Conservation (phyloP, 2,113 vertebrate species). For the Motacilla tschutschensis region DNA sequence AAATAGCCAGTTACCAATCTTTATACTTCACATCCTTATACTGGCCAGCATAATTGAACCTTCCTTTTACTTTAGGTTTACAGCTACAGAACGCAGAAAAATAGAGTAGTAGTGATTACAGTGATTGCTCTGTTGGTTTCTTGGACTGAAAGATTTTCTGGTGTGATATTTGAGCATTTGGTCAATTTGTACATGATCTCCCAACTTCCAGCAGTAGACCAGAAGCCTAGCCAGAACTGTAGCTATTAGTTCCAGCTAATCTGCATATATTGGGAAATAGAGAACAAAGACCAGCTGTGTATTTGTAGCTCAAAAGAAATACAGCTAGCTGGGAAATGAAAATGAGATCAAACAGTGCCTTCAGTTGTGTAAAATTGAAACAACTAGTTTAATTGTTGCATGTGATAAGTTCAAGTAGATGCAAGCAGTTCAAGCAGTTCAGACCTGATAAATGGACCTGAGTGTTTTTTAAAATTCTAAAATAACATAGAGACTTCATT, state of each 20-base stretch:
- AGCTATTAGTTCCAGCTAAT: neutral
- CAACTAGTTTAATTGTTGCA: neutral
- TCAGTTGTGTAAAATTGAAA: neutral
- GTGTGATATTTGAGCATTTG: neutral
- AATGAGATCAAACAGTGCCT: neutral
- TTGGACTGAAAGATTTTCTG: neutral
- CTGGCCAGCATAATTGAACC: neutral
- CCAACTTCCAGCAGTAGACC: neutral
- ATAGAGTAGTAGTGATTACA: neutral
- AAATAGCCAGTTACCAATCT: neutral
- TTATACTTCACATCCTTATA: neutral
- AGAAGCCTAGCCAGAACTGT: neutral
- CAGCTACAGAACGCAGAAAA: neutral
- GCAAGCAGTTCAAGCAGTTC: neutral
- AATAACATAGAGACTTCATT: neutral
- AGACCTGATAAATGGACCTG: neutral
- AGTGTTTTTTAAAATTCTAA: neutral
- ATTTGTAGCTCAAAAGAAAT: neutral
- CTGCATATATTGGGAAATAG: neutral
- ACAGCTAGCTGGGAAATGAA: neutral
- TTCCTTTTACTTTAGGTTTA: neutral
- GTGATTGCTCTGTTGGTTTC: neutral
- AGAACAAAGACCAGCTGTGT: neutral
- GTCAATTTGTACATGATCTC: neutral
- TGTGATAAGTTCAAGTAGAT: neutral